phyloP scores from a whole-genome alignment of 1,140 invertebrate species.

The Grapholita molesta region DNA sequence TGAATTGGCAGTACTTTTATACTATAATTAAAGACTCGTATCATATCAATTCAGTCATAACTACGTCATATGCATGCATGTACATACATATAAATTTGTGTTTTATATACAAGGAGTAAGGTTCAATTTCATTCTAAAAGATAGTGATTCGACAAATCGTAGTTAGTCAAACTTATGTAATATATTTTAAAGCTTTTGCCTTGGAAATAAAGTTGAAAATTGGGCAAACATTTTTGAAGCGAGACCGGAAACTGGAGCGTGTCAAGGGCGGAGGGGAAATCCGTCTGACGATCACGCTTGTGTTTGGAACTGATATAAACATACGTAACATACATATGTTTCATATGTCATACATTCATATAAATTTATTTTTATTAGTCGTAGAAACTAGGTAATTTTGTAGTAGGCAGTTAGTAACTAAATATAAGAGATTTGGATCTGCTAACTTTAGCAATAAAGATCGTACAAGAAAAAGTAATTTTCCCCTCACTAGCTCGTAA shows the following conservation, averaged over 20 bases:
- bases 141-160: background rate
- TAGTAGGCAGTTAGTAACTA: too few relatives aligned
- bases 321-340: too few relatives aligned
- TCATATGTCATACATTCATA: slow-evolving; percentile 44
- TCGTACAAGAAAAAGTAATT: too few relatives aligned
- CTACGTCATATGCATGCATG: background rate
- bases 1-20: background rate
- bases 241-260: background rate
- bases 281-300: background rate
- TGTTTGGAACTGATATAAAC: background rate
- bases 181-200: background rate
- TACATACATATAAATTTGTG: background rate
- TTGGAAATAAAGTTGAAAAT: background rate
- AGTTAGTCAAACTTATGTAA: background rate
- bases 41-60: too few relatives aligned
- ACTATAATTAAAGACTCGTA: background rate
- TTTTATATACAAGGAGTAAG: background rate
- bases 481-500: too few relatives aligned
- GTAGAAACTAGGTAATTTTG: background rate
- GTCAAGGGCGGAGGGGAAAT: background rate
- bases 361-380: background rate
- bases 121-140: background rate
- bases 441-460: too few relatives aligned
- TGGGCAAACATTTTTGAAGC: background rate
- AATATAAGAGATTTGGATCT: too few relatives aligned